These are phyloP conservation scores for Arothron firmamentum DNA, from an alignment of 2,113 vertebrate species.

Conservation along the genomic window DNA sequence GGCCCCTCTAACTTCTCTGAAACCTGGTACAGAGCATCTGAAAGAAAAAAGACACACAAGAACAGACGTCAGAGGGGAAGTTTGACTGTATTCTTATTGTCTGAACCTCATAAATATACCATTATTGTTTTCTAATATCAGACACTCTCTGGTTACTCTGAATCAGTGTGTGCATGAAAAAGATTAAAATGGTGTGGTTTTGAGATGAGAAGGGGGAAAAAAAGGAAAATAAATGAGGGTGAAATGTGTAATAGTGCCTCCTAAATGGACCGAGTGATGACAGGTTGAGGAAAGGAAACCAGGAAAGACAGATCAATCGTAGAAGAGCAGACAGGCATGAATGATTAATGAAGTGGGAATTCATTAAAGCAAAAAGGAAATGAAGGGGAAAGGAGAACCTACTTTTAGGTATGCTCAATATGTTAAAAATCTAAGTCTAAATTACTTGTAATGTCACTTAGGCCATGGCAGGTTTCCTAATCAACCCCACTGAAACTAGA, in stretches of 20 bases:
- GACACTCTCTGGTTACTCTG: no score
- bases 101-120: no score
- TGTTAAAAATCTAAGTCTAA: slow-evolving; percentile 18
- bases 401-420: slow-evolving; percentile 8
- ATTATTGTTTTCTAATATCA: no score
- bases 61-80: neutral
- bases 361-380: slow-evolving; percentile 46
- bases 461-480: neutral
- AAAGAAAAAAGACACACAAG: neutral
- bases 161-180: no score
- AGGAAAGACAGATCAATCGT: slow-evolving; percentile 60
- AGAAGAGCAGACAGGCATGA: slow-evolving; percentile 55
- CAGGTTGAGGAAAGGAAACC: slow-evolving; percentile 37
- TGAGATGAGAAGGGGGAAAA: neutral
- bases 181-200: neutral
- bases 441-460: neutral
- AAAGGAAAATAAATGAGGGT: slow-evolving; percentile 10
- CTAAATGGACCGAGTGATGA: slow-evolving; percentile 25
- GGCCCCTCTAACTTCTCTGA: slow-evolving; percentile 83
- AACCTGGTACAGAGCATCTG: slow-evolving; percentile 81
- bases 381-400: slow-evolving; percentile 24
- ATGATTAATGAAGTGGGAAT: slow-evolving; percentile 62
- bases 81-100: no score
- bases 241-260: slow-evolving; percentile 14
- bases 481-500: neutral